phyloP scores from a whole-genome alignment of 2,797 vertebrate species.

The Tadarida brasiliensis region DNA sequence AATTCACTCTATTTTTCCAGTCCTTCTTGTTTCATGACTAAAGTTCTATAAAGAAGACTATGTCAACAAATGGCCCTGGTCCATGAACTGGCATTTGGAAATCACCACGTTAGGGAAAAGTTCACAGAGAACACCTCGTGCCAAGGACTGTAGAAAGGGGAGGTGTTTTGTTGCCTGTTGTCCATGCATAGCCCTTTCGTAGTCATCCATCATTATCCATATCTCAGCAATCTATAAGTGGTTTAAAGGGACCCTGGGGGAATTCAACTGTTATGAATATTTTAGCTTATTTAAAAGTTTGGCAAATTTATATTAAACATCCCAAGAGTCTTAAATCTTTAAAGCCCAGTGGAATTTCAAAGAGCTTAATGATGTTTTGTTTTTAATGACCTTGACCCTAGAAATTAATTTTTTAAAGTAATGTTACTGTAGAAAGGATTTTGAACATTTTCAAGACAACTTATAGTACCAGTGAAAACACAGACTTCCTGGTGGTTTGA shows the following conservation, averaged over 20 bases:
- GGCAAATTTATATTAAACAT: constrained; percentile 67
- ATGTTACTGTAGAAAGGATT: constrained; percentile 70
- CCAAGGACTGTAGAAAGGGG: not conserved
- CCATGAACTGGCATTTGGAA: not conserved
- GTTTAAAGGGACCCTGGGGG: constrained; percentile 30
- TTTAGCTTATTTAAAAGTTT: constrained; percentile 61
- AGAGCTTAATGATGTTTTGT: constrained; percentile 82
- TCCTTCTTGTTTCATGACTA: not conserved
- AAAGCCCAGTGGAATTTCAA: constrained; percentile 77
- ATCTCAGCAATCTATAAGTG: not conserved
- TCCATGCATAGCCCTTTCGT: rapidly evolving
- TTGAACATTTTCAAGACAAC: constrained; percentile 80
- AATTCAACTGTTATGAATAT: constrained; percentile 53
- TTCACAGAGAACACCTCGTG: not conserved
- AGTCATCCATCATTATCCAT: not conserved
- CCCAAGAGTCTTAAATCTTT: constrained; percentile 75
- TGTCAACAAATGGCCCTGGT: not conserved
- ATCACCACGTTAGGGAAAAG: not conserved
- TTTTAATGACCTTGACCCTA: constrained; percentile 79
- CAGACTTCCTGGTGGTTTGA: not conserved
- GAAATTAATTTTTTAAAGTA: constrained; percentile 82
- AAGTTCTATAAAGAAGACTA: not conserved
- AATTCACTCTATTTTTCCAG: not conserved
- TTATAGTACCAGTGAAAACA: constrained; percentile 60
- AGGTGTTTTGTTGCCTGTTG: not conserved